Evolutionary conservation across 1,140 invertebrate species (phyloP).

Genomic region (Drosophila nannoptera): DNA sequence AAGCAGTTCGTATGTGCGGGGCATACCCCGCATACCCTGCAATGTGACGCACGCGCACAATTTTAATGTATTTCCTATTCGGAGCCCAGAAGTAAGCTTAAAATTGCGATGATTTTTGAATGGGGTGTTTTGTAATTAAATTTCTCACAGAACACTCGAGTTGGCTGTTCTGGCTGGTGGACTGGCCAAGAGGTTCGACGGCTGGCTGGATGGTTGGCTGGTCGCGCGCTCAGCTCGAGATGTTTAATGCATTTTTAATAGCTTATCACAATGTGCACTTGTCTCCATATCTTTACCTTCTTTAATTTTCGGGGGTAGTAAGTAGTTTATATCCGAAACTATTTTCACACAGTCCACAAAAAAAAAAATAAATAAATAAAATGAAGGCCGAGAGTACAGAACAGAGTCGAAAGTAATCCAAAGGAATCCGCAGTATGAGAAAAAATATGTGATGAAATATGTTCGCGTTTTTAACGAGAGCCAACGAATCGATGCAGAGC

Average conservation of each 20-base stretch:
- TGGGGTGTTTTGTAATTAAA: slow-evolving; percentile 54
- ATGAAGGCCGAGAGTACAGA: background rate
- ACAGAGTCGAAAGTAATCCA: background rate
- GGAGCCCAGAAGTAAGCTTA: background rate
- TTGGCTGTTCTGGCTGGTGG: background rate
- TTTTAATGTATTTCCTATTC: slow-evolving; percentile 51
- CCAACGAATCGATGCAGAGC: background rate
- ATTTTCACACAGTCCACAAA: slow-evolving; percentile 7
- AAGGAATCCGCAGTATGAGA: slow-evolving; percentile 14
- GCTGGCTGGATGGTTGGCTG: background rate
- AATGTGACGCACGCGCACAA: slow-evolving; percentile 59
- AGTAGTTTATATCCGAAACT: slow-evolving; percentile 6
- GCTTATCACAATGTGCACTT: slow-evolving; percentile 12
- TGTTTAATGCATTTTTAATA: slow-evolving; percentile 19
- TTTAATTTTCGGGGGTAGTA: background rate
- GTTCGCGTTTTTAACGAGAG: slow-evolving; percentile 15
- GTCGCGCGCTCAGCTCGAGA: background rate
- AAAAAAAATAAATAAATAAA: background rate
- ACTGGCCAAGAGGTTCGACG: too few species aligned
- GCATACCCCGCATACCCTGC: background rate
- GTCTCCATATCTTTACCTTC: slow-evolving; percentile 9
- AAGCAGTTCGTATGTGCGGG: background rate
- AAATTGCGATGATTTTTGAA: slow-evolving; percentile 19
- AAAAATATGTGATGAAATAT: slow-evolving; percentile 11
- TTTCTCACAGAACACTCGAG: slow-evolving; percentile 25